phyloP scores from a whole-genome alignment of 2,113 vertebrate genomes.

The Pontoporia blainvillei region DNA sequence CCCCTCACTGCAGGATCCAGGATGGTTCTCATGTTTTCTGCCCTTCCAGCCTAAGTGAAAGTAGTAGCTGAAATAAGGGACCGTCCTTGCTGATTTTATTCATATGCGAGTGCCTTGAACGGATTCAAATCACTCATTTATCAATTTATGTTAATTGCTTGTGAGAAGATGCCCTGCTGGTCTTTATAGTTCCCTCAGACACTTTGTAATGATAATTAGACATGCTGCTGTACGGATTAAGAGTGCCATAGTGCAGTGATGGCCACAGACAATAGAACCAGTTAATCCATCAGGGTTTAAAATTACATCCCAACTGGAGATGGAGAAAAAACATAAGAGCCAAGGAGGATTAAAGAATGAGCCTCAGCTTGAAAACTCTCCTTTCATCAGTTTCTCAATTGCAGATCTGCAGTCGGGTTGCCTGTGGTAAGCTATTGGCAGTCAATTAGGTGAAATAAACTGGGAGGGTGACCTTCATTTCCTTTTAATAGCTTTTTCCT shows the following conservation, averaged over 20 bases:
- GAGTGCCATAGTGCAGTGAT: slow-evolving; percentile 85
- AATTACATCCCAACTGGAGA: slow-evolving; percentile 90
- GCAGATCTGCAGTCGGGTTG: slow-evolving; percentile 84
- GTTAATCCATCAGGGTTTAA: slow-evolving; percentile 92
- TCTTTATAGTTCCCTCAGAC: slow-evolving; percentile 88
- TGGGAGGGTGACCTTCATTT: slow-evolving; percentile 97
- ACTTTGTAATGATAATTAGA: slow-evolving; percentile 94
- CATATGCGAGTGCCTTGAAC: slow-evolving; percentile 82
- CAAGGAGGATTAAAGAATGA: slow-evolving; percentile 88
- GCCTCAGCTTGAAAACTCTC: slow-evolving; percentile 86
- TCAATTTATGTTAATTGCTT: slow-evolving; percentile 94
- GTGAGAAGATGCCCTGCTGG: slow-evolving; percentile 92
- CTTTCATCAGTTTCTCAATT: slow-evolving; percentile 90
- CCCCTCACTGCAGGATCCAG: slow-evolving; percentile 62
- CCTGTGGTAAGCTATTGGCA: slow-evolving; percentile 88
- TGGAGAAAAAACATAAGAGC: slow-evolving; percentile 80
- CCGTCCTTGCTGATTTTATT: slow-evolving; percentile 84
- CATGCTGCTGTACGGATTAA: slow-evolving; percentile 89
- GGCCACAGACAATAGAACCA: slow-evolving; percentile 87
- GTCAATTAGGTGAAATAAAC: slow-evolving; percentile 99
- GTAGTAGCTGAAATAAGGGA: slow-evolving; percentile 79
- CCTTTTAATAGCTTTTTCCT: slow-evolving; percentile 90
- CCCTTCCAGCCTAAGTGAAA: slow-evolving; percentile 74
- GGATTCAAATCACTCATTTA: slow-evolving; percentile 90
- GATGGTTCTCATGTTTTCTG: slow-evolving; percentile 78